phyloP scores from a whole-genome alignment of 2,888 invertebrate species.

The Dasypogon diadema region DNA sequence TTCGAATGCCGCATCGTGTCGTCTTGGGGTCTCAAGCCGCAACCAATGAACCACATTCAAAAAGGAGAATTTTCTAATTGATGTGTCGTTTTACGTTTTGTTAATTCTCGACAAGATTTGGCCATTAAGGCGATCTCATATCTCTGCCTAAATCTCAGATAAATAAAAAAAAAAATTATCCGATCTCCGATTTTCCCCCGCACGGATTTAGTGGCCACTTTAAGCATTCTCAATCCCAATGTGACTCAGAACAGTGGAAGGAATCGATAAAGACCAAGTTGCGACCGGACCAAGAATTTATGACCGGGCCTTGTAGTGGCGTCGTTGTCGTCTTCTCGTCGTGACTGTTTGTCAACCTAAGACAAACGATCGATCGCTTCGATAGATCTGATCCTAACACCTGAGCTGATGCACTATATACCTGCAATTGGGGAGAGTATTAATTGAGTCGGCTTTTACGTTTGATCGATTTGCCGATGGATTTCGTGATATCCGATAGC shows the following conservation, averaged over 20 bases:
- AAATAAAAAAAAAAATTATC: slow-evolving; percentile 50
- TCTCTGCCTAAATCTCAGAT: slow-evolving; percentile 59
- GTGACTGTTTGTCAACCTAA: slow-evolving; percentile 52
- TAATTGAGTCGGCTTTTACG: slow-evolving; percentile 58
- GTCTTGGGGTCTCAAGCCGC: not conserved
- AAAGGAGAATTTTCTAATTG: slow-evolving; percentile 66
- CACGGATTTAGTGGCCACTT: slow-evolving; percentile 14
- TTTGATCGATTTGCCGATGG: slow-evolving; percentile 57
- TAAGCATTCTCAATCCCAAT: not conserved
- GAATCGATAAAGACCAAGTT: slow-evolving; percentile 36
- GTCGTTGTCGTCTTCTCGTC: slow-evolving; percentile 46
- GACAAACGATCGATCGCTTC: slow-evolving; percentile 51
- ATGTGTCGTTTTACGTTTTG: slow-evolving; percentile 78
- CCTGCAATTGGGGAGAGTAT: slow-evolving; percentile 55
- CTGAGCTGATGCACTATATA: slow-evolving; percentile 19
- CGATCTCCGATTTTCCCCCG: slow-evolving; percentile 34
- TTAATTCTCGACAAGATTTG: slow-evolving; percentile 78
- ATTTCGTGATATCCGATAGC: slow-evolving; percentile 16
- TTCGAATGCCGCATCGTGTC: not conserved
- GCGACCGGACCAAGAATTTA: slow-evolving; percentile 33
- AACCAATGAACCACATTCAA: slow-evolving; percentile 37
- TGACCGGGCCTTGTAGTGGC: slow-evolving; percentile 31
- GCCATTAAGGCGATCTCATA: slow-evolving; percentile 76
- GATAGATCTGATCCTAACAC: slow-evolving; percentile 48
- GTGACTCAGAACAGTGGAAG: slow-evolving; percentile 40